Base-by-base conservation (phyloP, 2,888 invertebrate species). In the Adelognathus sp. region DNA sequence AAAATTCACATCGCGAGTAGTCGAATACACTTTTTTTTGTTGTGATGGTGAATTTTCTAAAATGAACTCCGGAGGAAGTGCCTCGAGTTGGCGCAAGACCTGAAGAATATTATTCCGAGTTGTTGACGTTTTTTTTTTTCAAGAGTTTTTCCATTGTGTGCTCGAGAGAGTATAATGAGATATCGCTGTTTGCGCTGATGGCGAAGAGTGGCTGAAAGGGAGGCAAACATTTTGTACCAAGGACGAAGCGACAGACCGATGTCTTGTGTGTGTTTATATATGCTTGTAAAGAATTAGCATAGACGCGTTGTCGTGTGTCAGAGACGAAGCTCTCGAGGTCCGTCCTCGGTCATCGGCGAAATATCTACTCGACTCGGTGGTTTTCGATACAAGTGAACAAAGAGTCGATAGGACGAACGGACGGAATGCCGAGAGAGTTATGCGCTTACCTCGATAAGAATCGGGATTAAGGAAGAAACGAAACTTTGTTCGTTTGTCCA, bases 381-480 rank as follows among this genome's bases (percentile, higher is more conserved):
- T 9, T 14, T 14, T 5, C 18, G 31, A 78, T 44, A 71, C 46
- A 56, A 56, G 64, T 64, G 61, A 71, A 52, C 27, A n/a, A 21
- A 27, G 44, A 58, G 64, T 61, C 44, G 70, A 60, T 41, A 54
- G 69, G 9, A 36, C 41, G 21, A 18, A 16, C 50, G 9, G 18
- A 52, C 9, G 14, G 50, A 69, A 75, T 60, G 29, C 27, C 27
- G 54, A n/a, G 29, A 39, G 69, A 69, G 46, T 69, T 75, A 69
- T 52, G 69, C 44, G 69, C 24, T 44, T 18, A 6, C 44, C 81
- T 58, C 33, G 73, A 73, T 73, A 66, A 58, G 44, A 24, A 70
- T 63, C 70, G 64, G 46, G 66, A 76, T 46, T 60, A 21, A 76
- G 46, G 50, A 69, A 80, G 64, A 67, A 70, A 60, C 39, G 46